Evolutionary conservation across 2,888 invertebrate genomes (phyloP), one percentile per base, ranked within the genome.

Genomic region (Drosophila bunnanda): DNA sequence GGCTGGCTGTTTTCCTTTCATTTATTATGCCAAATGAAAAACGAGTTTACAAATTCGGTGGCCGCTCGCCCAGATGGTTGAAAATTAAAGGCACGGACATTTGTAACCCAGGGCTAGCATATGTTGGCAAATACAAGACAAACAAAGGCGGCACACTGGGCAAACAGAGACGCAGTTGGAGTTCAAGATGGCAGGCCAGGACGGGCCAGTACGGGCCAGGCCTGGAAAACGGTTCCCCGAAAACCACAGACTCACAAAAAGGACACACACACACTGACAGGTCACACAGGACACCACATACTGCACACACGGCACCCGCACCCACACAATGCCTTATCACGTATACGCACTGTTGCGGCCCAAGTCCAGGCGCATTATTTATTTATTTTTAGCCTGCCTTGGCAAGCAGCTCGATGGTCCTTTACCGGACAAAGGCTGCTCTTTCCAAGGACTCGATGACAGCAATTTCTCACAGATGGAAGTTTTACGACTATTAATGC

Each of bases 121-220:
- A 89, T 85, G 85, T 89, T 89, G 75, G 88, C 75, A 89, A 89
- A 85, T 85, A 84, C 61, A 89, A 84, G 75, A 83, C 80, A 89
- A 88, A 83, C 82, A 87, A 82, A 52, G 78, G 55, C 50, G 55
- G 41, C 46, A 62, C 28, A 36, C 55, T 76, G 69, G 67, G 38
- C 69, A 82, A 75, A 78, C 67, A 71, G 76, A 68, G 58, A 71
- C 66, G 46, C 55, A 67, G 73, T 43, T 60, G 65, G 53, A 66
- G 68, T 75, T 74, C 76, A 58, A 39, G 43, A 55, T 67, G 61
- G 38, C 36, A 20, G 50, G 50, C 32, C 46, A 46, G 28, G 28
- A n/a, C 36, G 9, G 34, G 52, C n/a, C 43, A 10, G 10, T 60
- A 25, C 34, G 9, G 41, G 28, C 34, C 20, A 15, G 28, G 46